Evolutionary conservation across 2,113 vertebrate species (phyloP), one percentile per base, ranked within the genome.

Genomic region (Indicator maculatus): DNA sequence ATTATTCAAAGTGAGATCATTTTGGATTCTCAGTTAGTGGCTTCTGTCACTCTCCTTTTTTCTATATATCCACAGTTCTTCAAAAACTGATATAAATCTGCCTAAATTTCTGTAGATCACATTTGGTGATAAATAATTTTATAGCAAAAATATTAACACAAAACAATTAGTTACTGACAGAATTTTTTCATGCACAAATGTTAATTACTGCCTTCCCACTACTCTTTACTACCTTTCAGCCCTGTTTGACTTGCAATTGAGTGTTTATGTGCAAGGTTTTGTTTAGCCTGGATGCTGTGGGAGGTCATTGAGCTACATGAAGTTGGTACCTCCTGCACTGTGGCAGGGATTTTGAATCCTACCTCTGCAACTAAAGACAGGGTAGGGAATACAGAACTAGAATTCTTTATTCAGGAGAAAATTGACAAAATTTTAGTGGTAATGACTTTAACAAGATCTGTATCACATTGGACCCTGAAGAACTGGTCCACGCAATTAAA

Each of bases 281-380:
- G 1, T 96, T 96, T 89, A 86, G 52, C 36, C 79, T 96, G 64
- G 84, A 93, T 41, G 18, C 31, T 65, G 55, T 50, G 60, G 69
- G 88, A 96, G 71, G 36, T 93, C 83, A 92, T 2, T 83, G 72
- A 66, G 86, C 78, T 92, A 71, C 23, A 56, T 55, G 36, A 39
- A 13, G 10, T 55, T 91, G 60, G 88, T 88, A 81, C 16, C 16
- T 96, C 83, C 70, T 85, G 82, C 53, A 83, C 86, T 65, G 66
- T 92, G 58, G 24, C 52, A 85, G 36, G 76, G 47, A 65, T 56
- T 83, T 63, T 89, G 53, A 93, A 93, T 95, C 94, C 41, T 70
- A 27, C 8, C 21, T 53, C 36, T 75, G 52, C 59, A 66, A 71
- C 61, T 71, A 31, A 2, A 72, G 41, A 47, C 3, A n/a, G 12